Evolutionary conservation across 2,797 vertebrate genomes (phyloP).

Genomic region (Podarcis lilfordi): DNA sequence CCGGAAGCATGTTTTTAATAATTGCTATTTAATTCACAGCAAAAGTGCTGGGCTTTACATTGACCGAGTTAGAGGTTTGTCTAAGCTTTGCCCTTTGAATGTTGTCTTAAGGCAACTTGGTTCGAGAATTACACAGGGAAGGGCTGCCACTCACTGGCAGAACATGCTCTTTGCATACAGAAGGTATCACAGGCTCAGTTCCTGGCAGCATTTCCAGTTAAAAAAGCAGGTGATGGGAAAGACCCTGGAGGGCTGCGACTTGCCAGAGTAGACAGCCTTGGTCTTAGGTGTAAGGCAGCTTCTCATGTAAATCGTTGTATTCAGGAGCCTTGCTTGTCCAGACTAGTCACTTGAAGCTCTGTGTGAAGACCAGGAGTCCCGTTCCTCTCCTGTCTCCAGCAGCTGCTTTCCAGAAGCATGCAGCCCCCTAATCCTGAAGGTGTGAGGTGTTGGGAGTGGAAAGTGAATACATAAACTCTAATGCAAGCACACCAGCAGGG

Average conservation of each 20-base stretch:
- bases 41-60: neutral
- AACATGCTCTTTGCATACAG: too few relatives aligned
- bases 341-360: neutral
- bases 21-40: neutral
- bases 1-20: neutral
- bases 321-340: neutral
- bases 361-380: neutral
- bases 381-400: neutral
- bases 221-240: neutral
- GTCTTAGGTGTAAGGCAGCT: too few relatives aligned
- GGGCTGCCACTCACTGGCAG: too few relatives aligned
- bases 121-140: too few relatives aligned
- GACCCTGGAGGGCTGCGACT: neutral
- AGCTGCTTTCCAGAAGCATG: neutral
- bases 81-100: too few relatives aligned
- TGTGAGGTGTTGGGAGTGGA: neutral
- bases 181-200: too few relatives aligned
- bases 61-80: neutral
- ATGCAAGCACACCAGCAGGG: neutral
- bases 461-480: neutral
- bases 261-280: too few relatives aligned
- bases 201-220: neutral
- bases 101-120: too few relatives aligned
- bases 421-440: neutral
- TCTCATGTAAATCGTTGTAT: neutral